Evolutionary conservation across 2,113 vertebrate species (phyloP).

Genomic region (Tenebrosternarchus preto): DNA sequence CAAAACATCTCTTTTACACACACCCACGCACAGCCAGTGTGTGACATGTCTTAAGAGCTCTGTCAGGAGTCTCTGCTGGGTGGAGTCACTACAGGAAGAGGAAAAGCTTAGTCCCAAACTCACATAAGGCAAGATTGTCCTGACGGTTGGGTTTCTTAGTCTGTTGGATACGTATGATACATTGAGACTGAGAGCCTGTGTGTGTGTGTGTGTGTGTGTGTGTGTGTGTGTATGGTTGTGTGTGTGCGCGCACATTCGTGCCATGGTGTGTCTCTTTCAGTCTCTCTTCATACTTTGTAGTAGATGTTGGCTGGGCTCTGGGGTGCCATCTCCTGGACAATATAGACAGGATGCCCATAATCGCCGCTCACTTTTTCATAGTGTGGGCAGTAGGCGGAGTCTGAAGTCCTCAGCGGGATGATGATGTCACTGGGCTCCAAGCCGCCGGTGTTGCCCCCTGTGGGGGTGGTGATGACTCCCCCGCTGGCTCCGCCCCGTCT

Average conservation of each 20-base stretch:
- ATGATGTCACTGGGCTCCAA: slow-evolving; percentile 80
- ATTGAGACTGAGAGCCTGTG: no score
- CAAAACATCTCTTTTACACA: slow-evolving; percentile 34
- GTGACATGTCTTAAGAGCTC: not conserved
- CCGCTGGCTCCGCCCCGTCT: slow-evolving; percentile 46
- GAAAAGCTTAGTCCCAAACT: not conserved
- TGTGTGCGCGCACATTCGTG: not conserved
- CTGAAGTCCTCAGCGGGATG: slow-evolving; percentile 76
- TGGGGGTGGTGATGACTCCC: slow-evolving; percentile 2
- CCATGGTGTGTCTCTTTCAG: not conserved
- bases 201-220: not conserved
- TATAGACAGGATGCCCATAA: slow-evolving; percentile 82
- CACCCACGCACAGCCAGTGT: slow-evolving; percentile 11
- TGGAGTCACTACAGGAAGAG: not conserved
- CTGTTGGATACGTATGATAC: no score
- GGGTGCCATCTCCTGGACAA: slow-evolving; percentile 80
- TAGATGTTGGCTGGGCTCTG: slow-evolving; percentile 83
- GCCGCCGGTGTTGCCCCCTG: slow-evolving; percentile 63
- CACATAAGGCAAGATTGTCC: not conserved
- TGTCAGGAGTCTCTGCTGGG: not conserved
- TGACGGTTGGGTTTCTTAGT: not conserved
- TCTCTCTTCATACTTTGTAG: slow-evolving; percentile 79
- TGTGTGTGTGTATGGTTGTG: not conserved
- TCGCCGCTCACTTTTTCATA: slow-evolving; percentile 84
- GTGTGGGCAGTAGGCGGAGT: slow-evolving; percentile 79